Evolutionary conservation across 2,888 invertebrate genomes (phyloP), one percentile per base, ranked within the genome.

Genomic region (Galerucella calmariensis): DNA sequence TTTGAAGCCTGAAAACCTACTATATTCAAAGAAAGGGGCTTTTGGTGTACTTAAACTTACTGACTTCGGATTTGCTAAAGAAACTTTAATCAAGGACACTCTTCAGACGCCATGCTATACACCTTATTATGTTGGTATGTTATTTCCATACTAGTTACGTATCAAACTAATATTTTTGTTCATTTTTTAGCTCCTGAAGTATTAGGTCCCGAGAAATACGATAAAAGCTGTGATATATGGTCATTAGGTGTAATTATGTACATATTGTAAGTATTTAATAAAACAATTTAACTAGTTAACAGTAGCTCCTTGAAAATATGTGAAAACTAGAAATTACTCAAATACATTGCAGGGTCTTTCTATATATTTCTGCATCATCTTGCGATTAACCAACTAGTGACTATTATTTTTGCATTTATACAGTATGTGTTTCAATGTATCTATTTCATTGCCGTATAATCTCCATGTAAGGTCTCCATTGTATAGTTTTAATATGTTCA

Each of bases 161-260:
- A 66, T 67, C 48, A 56, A 9, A 41, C 35, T 12, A 67, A 70
- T 11, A 65, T 67, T 72, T 75, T 58, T 74, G 16, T 72, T 11
- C 44, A 11, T 53, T 75, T 83, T 86, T 69, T 70, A 87, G 88
- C 88, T 71, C 88, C 88, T 46, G 88, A 98, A 92, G 97, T 99
- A 6, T 89, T 99, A 70, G 98, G 98, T 2, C 96, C 98, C 6
- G 97, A 97, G 87, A 98, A 97, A 85, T 99, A 99, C 86, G 99
- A 99, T 89, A 98, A 97, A 87, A 97, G 97, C 80, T 99, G 99
- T 89, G 99, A 99, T 90, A 94, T 99, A 85, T 99, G 99, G 99
- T 98, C 98, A 0, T 89, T 99, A 75, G 99, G 99, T 27, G 99
- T 99, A 44, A 99, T 99, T 78, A 99, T 98, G 97, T 99, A 99